These are phyloP conservation scores for Motacilla tschutschensis DNA, from an alignment of 2,113 vertebrate species.

Conservation along the genomic window DNA sequence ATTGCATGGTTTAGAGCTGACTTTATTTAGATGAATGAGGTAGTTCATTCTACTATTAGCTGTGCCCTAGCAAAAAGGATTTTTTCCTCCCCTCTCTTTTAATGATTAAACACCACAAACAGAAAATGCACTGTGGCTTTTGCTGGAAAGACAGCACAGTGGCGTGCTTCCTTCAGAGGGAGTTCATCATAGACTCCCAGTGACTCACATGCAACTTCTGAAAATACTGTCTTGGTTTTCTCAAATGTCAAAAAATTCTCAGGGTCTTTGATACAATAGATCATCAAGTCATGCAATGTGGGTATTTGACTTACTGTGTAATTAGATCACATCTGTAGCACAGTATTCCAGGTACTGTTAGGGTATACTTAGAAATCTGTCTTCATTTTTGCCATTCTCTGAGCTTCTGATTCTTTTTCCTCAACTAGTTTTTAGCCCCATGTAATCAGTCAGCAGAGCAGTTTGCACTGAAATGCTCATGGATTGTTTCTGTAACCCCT, in stretches of 20 bases:
- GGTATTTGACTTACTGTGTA: neutral
- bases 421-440: neutral
- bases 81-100: neutral
- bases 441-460: neutral
- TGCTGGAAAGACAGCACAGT: neutral
- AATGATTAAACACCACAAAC: neutral
- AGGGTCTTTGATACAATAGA: neutral
- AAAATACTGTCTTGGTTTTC: neutral
- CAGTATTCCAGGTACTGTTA: neutral
- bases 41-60: neutral
- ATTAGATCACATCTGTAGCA: neutral
- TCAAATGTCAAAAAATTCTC: neutral
- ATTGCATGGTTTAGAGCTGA: constrained; percentile 6
- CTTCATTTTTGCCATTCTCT: neutral
- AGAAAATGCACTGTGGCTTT: neutral
- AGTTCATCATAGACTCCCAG: neutral
- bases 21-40: constrained; percentile 34
- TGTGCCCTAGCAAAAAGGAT: neutral
- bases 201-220: neutral
- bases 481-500: neutral
- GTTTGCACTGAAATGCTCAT: neutral
- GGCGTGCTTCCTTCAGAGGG: neutral
- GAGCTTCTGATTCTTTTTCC: neutral
- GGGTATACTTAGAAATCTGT: fast-evolving
- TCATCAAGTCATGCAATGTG: neutral